Evolutionary conservation across 2,797 vertebrate genomes (phyloP).

Genomic region (Etheostoma perlongum): DNA sequence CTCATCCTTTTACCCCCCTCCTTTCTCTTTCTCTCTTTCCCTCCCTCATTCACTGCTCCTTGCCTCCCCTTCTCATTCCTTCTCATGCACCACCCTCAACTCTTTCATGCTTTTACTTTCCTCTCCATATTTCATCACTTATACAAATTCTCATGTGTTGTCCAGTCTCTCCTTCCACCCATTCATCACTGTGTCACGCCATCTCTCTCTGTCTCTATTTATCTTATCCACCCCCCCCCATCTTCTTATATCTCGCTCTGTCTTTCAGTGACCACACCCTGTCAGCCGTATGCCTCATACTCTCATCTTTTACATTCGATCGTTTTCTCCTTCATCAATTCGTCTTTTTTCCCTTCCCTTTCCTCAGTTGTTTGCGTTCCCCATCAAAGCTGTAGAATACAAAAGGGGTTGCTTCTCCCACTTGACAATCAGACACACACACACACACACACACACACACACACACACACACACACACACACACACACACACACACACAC

Average conservation of each 20-base stretch:
- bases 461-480: constrained; percentile 15
- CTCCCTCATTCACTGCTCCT: constrained; percentile 39
- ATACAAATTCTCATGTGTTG: constrained; percentile 30
- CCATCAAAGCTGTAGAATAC: constrained; percentile 41
- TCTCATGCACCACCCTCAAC: constrained; percentile 40
- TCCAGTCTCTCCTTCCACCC: constrained; percentile 52
- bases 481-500: background rate
- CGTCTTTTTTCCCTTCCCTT: background rate
- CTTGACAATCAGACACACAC: constrained; percentile 37
- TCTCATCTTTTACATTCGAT: background rate
- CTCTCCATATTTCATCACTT: constrained; percentile 56
- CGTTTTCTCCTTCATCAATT: constrained; percentile 13
- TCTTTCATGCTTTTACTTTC: constrained; percentile 49
- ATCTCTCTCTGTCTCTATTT: constrained; percentile 42
- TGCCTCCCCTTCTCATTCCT: constrained; percentile 25
- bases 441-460: constrained; percentile 10
- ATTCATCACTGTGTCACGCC: constrained; percentile 58
- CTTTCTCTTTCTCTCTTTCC: background rate
- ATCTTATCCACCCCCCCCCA: constrained; percentile 28
- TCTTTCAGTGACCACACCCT: constrained; percentile 77
- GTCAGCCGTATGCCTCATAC: constrained; percentile 46
- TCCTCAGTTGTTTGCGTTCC: background rate
- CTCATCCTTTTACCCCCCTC: constrained; percentile 86
- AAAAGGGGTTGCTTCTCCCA: constrained; percentile 38
- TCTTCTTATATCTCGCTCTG: constrained; percentile 50